Evolutionary conservation across 2,113 vertebrate species (phyloP), one percentile per base, ranked within the genome.

Genomic region (Barbus barbus): DNA sequence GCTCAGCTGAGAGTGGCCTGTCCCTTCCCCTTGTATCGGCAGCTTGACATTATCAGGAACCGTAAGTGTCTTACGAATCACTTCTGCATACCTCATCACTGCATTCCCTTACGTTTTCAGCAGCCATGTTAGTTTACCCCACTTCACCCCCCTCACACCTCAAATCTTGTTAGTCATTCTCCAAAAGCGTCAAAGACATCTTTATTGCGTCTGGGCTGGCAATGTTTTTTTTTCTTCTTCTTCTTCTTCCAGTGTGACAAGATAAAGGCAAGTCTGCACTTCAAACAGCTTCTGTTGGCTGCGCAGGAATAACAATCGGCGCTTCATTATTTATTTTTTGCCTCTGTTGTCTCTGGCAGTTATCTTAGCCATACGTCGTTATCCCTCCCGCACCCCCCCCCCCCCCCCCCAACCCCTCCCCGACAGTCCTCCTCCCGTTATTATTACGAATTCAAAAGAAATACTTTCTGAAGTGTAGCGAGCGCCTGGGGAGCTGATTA

Each of bases 401-500:
- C 44, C 63, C 16, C 26, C 58, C 63, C n/a, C 81, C 74, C 36
- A 81, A 51, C 80, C 82, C 79, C 86, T 74, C 71, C 81, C 80
- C 60, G 31, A 56, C 31, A 56, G 44, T 16, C 31, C 79, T 71
- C 65, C 79, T 51, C 79, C 63, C 46, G 65, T 69, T 82, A 86
- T 86, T 90, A 89, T 88, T 87, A 88, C 83, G 36, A 88, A 90
- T 89, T 89, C 85, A 74, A 88, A 84, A 87, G 86, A 90, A 88
- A 90, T 85, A 83, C 81, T 87, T 86, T 90, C 83, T 90, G 84
- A 88, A 87, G 86, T 87, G 87, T 87, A 90, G 84, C 61, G 38
- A 86, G 83, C 46, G 83, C 87, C 89, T 83, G 80, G 89, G 88
- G 91, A 93, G 91, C 92, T 91, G 89, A 92, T 93, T 91, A 91